phyloP scores from a whole-genome alignment of 2,888 invertebrate genomes.

The Phyllotreta striolata region DNA sequence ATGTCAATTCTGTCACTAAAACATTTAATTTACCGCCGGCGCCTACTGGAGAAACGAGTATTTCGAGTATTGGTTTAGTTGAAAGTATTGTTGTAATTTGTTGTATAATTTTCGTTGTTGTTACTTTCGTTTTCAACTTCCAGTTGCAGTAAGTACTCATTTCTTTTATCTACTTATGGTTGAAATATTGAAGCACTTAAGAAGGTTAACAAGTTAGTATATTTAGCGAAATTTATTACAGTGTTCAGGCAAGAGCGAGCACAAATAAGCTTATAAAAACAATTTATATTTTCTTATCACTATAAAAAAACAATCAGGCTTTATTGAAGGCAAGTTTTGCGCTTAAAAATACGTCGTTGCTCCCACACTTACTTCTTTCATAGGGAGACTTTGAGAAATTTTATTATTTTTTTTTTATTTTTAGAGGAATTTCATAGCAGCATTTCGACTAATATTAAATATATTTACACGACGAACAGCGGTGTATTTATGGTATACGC shows the following conservation, averaged over 20 bases:
- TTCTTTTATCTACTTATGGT: neutral
- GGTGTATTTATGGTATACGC: too few relatives aligned
- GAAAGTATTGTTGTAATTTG: too few relatives aligned
- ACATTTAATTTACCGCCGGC: too few relatives aligned
- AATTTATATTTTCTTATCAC: slow-evolving; percentile 34
- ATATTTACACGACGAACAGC: too few relatives aligned
- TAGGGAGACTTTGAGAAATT: slow-evolving; percentile 29
- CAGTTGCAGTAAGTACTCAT: too few relatives aligned
- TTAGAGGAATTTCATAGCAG: slow-evolving; percentile 1
- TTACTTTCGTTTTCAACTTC: too few relatives aligned
- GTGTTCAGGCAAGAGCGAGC: slow-evolving; percentile 39
- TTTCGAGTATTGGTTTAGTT: too few relatives aligned
- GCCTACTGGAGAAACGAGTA: too few relatives aligned
- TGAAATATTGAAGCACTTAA: neutral
- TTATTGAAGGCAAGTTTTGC: slow-evolving; percentile 40
- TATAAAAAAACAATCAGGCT: slow-evolving; percentile 40
- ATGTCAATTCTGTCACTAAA: too few relatives aligned
- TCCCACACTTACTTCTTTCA: slow-evolving; percentile 37
- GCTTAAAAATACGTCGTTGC: slow-evolving; percentile 36
- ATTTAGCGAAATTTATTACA: slow-evolving; percentile 13
- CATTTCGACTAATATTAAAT: too few relatives aligned
- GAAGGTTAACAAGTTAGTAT: slow-evolving; percentile 10
- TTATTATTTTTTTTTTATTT: neutral
- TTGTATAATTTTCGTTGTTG: too few relatives aligned
- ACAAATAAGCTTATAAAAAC: slow-evolving; percentile 36